These are phyloP conservation scores for Hystrix brachyura DNA, from an alignment of 2,113 vertebrate genomes.

Conservation along the genomic window DNA sequence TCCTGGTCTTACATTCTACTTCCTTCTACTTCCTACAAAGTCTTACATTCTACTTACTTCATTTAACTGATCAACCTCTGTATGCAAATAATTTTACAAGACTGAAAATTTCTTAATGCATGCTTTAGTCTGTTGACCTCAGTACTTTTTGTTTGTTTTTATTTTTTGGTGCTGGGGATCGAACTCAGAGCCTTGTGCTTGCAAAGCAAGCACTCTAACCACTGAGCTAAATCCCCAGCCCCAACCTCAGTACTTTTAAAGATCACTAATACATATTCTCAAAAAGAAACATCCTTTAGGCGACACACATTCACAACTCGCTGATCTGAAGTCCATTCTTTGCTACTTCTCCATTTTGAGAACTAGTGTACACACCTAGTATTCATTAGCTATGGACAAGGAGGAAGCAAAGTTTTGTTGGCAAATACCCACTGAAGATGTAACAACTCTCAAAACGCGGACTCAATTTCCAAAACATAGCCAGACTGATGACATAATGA, in stretches of 20 bases:
- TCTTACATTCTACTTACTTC: slow-evolving; percentile 17
- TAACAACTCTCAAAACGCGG: slow-evolving; percentile 31
- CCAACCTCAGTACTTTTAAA: background rate
- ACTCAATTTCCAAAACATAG: slow-evolving; percentile 7
- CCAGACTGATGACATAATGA: slow-evolving; percentile 25
- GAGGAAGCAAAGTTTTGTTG: background rate
- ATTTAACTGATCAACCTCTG: background rate
- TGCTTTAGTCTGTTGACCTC: background rate
- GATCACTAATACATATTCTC: background rate
- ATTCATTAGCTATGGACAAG: slow-evolving; percentile 1
- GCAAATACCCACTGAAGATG: background rate
- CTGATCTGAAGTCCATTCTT: background rate
- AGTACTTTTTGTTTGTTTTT: background rate
- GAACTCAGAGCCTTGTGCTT: no score
- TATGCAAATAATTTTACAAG: background rate
- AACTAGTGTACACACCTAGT: background rate
- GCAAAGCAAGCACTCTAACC: no score
- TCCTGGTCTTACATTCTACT: slow-evolving; percentile 19
- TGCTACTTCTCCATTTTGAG: slow-evolving; percentile 26
- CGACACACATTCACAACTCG: background rate
- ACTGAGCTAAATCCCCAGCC: no score
- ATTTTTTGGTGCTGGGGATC: no score
- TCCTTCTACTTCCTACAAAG: slow-evolving; percentile 14
- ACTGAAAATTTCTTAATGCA: background rate
- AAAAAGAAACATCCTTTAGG: slow-evolving; percentile 19